These are phyloP conservation scores for Nomada hirtipes DNA, from an alignment of 2,888 invertebrate genomes.

Conservation along the genomic window DNA sequence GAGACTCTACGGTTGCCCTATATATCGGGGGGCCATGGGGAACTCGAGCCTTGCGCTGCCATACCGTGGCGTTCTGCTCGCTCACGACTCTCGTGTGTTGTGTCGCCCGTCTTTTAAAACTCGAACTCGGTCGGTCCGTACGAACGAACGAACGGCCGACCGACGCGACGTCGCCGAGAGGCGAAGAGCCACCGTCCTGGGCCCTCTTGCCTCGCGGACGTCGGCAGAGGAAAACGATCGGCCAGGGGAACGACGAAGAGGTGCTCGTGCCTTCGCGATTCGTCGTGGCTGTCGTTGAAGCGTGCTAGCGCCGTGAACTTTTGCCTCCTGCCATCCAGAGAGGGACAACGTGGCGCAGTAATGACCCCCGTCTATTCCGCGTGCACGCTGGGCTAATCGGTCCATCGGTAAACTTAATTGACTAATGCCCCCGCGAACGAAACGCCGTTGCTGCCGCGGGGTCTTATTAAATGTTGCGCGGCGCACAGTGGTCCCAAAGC, in stretches of 20 bases:
- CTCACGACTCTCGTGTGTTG: slow-evolving; percentile 71
- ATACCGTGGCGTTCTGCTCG: slow-evolving; percentile 42
- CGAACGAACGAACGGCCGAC: slow-evolving; percentile 12
- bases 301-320: slow-evolving; percentile 70
- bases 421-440: slow-evolving; percentile 46
- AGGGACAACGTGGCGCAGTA: slow-evolving; percentile 42
- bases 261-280: slow-evolving; percentile 17
- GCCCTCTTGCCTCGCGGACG: background rate
- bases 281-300: slow-evolving; percentile 35
- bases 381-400: slow-evolving; percentile 44
- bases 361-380: slow-evolving; percentile 56
- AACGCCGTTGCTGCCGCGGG: slow-evolving; percentile 1
- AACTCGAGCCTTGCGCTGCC: slow-evolving; percentile 54
- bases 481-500: too few relatives aligned
- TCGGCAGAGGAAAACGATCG: background rate
- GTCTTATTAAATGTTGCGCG: slow-evolving; percentile 35
- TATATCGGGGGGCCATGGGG: slow-evolving; percentile 78
- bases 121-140: slow-evolving; percentile 66
- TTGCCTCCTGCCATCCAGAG: slow-evolving; percentile 69
- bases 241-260: slow-evolving; percentile 4
- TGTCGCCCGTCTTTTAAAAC: slow-evolving; percentile 70
- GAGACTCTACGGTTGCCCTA: slow-evolving; percentile 83
- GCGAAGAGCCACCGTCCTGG: slow-evolving; percentile 59
- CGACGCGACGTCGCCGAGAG: slow-evolving; percentile 57
- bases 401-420: slow-evolving; percentile 53